These are phyloP conservation scores for Variabilichromis moorii DNA, from an alignment of 2,113 vertebrate genomes.

Conservation along the genomic window DNA sequence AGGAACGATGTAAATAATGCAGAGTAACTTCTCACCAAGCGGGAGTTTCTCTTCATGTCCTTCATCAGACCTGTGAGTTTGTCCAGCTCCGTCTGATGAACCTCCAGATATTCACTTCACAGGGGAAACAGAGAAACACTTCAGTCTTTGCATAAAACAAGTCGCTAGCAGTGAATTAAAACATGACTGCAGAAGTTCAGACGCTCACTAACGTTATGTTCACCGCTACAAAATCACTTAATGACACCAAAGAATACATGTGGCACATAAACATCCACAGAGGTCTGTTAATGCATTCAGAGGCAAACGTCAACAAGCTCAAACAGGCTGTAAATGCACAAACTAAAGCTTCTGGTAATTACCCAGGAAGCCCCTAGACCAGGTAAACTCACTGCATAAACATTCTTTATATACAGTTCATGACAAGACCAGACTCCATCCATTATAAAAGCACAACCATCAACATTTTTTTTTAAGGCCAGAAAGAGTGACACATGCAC, in stretches of 20 bases:
- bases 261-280: neutral
- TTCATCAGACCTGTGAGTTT: constrained; percentile 89
- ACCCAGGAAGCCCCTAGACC: neutral
- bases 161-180: neutral
- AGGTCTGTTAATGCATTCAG: neutral
- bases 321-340: neutral
- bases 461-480: neutral
- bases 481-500: neutral
- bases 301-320: neutral
- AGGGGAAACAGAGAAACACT: neutral
- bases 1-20: neutral
- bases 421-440: neutral
- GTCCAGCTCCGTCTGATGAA: constrained; percentile 90
- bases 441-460: neutral
- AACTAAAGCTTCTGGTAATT: neutral
- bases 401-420: neutral
- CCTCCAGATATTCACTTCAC: constrained; percentile 88
- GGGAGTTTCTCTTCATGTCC: constrained; percentile 97
- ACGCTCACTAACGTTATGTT: neutral
- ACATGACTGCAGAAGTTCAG: neutral
- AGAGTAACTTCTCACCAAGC: constrained; percentile 79
- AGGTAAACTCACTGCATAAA: neutral
- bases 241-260: neutral
- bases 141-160: neutral
- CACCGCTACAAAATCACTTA: neutral